Percentiles rank a stretch among this genome's conserved stretches.
These are phyloP conservation scores for Sebastes umbrosus DNA, from an alignment of 2,797 vertebrate genomes.

Conservation along the genomic window DNA sequence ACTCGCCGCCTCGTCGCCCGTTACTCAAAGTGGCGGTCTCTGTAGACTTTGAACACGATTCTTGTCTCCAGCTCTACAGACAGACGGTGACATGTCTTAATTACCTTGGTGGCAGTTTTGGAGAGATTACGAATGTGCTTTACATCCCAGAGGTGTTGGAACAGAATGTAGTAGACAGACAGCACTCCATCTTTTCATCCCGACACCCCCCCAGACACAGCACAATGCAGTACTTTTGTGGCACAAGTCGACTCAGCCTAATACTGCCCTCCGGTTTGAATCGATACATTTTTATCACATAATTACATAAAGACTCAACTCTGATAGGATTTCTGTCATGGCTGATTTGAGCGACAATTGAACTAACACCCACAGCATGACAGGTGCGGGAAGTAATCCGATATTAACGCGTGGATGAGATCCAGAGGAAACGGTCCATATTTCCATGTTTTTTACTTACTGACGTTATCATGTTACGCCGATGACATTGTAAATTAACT, in stretches of 20 bases:
- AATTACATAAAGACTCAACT: conserved; percentile 74
- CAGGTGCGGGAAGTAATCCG: conserved; percentile 49
- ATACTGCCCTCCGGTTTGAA: conserved; percentile 79
- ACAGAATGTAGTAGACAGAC: conserved; percentile 75
- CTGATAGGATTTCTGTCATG: conserved; percentile 71
- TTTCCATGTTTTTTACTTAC: conserved; percentile 73
- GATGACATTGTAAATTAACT: conserved; percentile 75
- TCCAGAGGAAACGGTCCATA: conserved; percentile 37
- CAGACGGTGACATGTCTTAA: conserved; percentile 70
- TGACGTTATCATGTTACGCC: conserved; percentile 53
- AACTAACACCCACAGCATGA: conserved; percentile 53
- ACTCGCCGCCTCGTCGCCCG: conserved; percentile 53
- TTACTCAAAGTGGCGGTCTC: conserved; percentile 60
- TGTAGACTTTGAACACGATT: conserved; percentile 58
- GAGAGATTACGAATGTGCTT: conserved; percentile 71
- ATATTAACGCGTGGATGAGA: conserved; percentile 34
- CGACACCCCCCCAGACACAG: conserved; percentile 57
- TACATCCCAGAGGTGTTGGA: conserved; percentile 71
- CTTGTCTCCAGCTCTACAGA: conserved; percentile 63
- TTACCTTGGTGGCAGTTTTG: conserved; percentile 57
- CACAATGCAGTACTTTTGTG: conserved; percentile 77
- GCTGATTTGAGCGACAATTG: conserved; percentile 55
- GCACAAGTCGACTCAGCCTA: conserved; percentile 74
- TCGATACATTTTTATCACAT: conserved; percentile 76
- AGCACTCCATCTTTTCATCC: conserved; percentile 53